phyloP scores from a whole-genome alignment of 2,888 invertebrate genomes.

The Rugalucina vietnamica region DNA sequence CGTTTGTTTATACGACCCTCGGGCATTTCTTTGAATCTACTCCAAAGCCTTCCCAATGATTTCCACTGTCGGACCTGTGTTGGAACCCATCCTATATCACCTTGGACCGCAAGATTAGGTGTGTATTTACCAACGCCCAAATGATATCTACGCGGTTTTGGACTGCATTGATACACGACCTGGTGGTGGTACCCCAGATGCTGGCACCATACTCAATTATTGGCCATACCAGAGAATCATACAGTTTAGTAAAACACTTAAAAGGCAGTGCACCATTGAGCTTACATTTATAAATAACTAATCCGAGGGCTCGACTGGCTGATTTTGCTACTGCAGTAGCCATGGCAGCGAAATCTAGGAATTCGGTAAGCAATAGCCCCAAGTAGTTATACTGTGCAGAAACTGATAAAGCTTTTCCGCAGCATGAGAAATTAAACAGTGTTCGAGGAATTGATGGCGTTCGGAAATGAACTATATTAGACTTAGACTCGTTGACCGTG shows the following conservation, averaged over 20 bases:
- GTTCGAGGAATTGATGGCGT: slow-evolving; percentile 5
- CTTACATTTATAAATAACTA: background rate
- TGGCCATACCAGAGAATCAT: slow-evolving; percentile 22
- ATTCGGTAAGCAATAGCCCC: slow-evolving; percentile 22
- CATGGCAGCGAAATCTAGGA: slow-evolving; percentile 23
- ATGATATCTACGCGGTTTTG: slow-evolving; percentile 23
- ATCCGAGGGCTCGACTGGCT: slow-evolving; percentile 7
- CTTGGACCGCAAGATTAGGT: background rate
- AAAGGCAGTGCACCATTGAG: slow-evolving; percentile 16
- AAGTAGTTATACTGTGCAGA: slow-evolving; percentile 20
- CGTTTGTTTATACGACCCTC: background rate
- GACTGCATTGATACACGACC: slow-evolving; percentile 17
- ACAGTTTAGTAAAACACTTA: slow-evolving; percentile 9
- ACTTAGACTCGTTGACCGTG: slow-evolving; percentile 12
- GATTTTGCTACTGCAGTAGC: slow-evolving; percentile 21
- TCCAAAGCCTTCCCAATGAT: background rate
- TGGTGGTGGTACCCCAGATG: slow-evolving; percentile 14
- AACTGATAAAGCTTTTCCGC: background rate
- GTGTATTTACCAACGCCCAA: slow-evolving; percentile 1
- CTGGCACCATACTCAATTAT: slow-evolving; percentile 18
- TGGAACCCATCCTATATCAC: background rate
- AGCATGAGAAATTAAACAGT: background rate
- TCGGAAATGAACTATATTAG: slow-evolving; percentile 31
- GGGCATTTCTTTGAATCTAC: background rate
- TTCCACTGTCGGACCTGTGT: background rate